A percentile compares a stretch with the other conserved stretches of the same genome.
Conservation (phyloP, 2,113 vertebrate species). For the Numida meleagris region DNA sequence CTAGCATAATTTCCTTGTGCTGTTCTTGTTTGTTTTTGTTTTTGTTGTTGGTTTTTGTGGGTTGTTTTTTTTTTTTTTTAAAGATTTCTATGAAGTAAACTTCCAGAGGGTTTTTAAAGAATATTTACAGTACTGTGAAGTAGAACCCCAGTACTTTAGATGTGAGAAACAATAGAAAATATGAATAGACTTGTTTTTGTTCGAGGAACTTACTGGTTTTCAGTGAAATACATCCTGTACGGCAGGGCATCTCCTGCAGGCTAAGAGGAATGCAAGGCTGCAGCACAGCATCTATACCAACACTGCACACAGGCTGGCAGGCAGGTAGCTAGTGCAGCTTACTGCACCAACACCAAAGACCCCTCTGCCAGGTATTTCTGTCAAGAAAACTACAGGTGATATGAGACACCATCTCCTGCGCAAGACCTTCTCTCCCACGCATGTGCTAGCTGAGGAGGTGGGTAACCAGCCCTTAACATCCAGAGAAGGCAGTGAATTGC, state of each 20-base stretch:
- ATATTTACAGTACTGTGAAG: not conserved
- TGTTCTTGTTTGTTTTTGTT: not conserved
- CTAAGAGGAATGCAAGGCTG: not conserved
- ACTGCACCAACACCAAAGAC: not conserved
- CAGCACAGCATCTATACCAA: not conserved
- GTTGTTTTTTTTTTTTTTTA: not conserved
- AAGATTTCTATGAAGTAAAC: not conserved
- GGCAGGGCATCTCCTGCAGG: not conserved
- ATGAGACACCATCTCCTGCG: not conserved
- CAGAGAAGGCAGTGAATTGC: not conserved
- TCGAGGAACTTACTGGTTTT: not conserved
- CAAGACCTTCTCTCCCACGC: not conserved
- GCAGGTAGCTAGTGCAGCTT: not conserved
- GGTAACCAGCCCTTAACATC: not conserved
- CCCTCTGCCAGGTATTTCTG: not conserved
- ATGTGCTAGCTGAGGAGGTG: fast-evolving
- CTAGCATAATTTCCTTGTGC: not conserved
- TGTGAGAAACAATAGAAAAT: not conserved
- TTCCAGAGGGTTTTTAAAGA: not conserved
- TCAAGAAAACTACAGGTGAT: not conserved
- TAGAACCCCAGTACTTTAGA: not conserved
- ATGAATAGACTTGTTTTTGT: not conserved
- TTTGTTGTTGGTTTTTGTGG: not conserved
- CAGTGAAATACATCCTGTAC: not conserved
- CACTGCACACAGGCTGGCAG: not conserved